Conservation (phyloP, 2,888 invertebrate species). For the Stegana nigrithorax region DNA sequence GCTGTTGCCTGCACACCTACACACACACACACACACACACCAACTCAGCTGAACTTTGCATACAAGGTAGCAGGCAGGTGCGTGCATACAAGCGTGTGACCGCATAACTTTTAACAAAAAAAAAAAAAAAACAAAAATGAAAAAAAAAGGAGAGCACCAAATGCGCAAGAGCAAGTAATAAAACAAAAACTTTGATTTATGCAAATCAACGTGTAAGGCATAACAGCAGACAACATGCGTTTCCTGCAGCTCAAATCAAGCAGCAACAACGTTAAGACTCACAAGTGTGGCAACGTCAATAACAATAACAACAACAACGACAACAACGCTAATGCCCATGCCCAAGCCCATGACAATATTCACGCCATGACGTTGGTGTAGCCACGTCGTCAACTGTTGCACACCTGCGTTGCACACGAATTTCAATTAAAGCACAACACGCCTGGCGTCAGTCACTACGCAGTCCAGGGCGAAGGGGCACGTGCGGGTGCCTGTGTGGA, state of each 20-base stretch:
- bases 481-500: background rate
- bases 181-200: constrained; percentile 51
- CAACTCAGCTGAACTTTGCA: background rate
- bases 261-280: background rate
- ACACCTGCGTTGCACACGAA: constrained; percentile 53
- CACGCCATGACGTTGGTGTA: constrained; percentile 31
- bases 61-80: background rate
- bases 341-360: constrained; percentile 10
- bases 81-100: background rate
- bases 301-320: background rate
- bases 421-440: constrained; percentile 59
- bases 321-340: background rate
- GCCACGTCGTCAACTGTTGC: constrained; percentile 10
- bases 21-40: too few relatives aligned
- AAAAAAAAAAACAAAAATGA: background rate
- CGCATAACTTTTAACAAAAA: background rate
- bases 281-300: too few relatives aligned
- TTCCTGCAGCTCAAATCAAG: constrained; percentile 5
- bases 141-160: background rate
- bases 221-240: background rate
- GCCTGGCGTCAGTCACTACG: constrained; percentile 21
- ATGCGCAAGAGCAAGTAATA: background rate
- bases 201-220: constrained; percentile 51
- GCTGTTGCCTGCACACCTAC: background rate
- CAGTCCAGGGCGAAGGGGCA: background rate